Conservation (phyloP, 2,888 invertebrate species). For the Dolichomitus sp. region DNA sequence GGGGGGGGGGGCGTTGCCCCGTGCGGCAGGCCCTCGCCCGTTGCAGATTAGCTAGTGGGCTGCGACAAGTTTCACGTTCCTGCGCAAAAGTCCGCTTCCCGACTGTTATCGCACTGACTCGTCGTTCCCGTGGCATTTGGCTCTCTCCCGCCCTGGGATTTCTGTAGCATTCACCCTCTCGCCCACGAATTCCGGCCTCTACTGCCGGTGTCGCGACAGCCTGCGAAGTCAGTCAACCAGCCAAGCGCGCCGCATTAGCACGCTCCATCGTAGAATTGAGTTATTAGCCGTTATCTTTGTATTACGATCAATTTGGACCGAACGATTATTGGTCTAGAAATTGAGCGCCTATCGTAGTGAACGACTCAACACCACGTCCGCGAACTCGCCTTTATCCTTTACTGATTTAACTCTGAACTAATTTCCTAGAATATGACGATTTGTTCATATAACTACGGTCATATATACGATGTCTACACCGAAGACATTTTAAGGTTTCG, state of each 20-base stretch:
- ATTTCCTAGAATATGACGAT: not conserved
- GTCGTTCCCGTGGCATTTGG: slow-evolving; percentile 23
- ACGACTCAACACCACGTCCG: not conserved
- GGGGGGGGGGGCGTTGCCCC: not conserved
- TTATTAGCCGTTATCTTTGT: slow-evolving; percentile 79
- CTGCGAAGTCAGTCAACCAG: slow-evolving; percentile 25
- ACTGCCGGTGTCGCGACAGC: slow-evolving; percentile 39
- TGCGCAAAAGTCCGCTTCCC: slow-evolving; percentile 37
- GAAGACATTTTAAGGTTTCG: not conserved
- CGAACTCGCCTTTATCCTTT: not conserved
- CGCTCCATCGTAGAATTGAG: slow-evolving; percentile 72
- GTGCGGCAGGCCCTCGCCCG: slow-evolving; percentile 7
- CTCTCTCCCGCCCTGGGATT: slow-evolving; percentile 18
- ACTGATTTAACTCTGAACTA: not conserved
- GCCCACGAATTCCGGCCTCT: slow-evolving; percentile 33
- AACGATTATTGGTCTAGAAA: slow-evolving; percentile 76
- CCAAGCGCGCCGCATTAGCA: slow-evolving; percentile 36
- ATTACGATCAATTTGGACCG: slow-evolving; percentile 76
- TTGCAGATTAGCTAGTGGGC: slow-evolving; percentile 33
- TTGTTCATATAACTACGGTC: not conserved
- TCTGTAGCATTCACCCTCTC: slow-evolving; percentile 38
- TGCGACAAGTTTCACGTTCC: slow-evolving; percentile 51
- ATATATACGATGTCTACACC: not conserved
- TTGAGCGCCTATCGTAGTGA: not conserved
- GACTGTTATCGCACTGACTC: slow-evolving; percentile 43